Base-by-base conservation (phyloP, 1,140 invertebrate species). In the Acromyrmex heyeri region DNA sequence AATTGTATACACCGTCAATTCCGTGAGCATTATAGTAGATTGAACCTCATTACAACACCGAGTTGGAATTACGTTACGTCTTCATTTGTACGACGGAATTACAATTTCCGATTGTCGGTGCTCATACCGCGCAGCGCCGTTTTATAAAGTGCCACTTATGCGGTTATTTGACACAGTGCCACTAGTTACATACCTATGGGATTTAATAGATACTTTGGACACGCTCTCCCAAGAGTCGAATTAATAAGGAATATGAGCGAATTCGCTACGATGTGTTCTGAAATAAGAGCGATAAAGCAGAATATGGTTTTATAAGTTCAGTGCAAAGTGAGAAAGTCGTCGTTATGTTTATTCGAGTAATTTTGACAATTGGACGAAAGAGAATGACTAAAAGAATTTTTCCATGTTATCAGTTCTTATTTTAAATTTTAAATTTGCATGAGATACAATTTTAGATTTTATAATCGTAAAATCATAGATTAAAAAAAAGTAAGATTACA, bases 181-280 rank as follows among this genome's bases (percentile, higher is more conserved):
- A 38, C 10, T 12, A 70, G 7, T 10, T 55, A 38, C 18, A 27
- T 69, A 57, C 8, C 44, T 38, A 44, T 44, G 65, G 34, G 3
- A 70, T 81, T 81, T 81, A 81, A 81, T 81, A 44, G 50, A 70
- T 44, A 27, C 65, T 44, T 81, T n/a, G 34, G 50, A 81, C 50
- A 57, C n/a, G n/a, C 50, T 70, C 10, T 81, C 30, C 21, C 30
- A 12, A 8, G 62, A 55, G 10, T 10, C 16, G 30, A 69, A 70
- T 24, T 81, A 70, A 81, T 70, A 44, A 70, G 53, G 21, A 70
- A 81, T 21, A 44, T 12, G n/a, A 48, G 38, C 30, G 30, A 79
- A n/a, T 62, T 53, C 16, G 30, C 3, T 2, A 44, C 34, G 21
- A 14, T 2, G 6, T 38, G 53, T 10, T 18, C 16, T 48, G 53